Evolutionary conservation across 64 coral and sea anemone species (phyloP).

Genomic region (Acropora yongei): DNA sequence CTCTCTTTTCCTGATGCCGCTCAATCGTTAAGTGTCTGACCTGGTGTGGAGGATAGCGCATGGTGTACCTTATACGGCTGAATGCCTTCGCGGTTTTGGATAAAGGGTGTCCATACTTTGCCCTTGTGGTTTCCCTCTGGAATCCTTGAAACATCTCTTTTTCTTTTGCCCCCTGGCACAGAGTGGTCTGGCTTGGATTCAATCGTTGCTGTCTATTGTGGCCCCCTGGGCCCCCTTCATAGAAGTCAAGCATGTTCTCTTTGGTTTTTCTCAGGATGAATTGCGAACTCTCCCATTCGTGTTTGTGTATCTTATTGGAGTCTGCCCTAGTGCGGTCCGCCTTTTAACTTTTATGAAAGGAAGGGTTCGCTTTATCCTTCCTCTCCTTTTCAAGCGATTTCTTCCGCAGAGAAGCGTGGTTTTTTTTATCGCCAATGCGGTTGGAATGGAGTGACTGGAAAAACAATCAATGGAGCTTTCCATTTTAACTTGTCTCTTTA

Average conservation of each 20-base stretch:
- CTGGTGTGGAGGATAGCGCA: constrained; percentile 1
- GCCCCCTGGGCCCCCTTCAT: not conserved
- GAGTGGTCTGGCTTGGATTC: not conserved
- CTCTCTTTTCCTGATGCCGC: too few species aligned
- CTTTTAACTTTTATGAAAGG: too few species aligned
- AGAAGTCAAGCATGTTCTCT: not conserved
- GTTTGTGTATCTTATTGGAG: not conserved
- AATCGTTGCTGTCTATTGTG: not conserved
- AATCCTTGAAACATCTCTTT: not conserved
- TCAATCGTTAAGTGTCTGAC: not conserved
- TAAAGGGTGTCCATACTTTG: not conserved
- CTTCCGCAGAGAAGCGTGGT: too few species aligned
- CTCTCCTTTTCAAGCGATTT: too few species aligned
- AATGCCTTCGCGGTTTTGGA: not conserved
- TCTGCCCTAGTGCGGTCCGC: not conserved
- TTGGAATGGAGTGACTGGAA: too few species aligned
- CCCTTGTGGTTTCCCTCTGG: not conserved
- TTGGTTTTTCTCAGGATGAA: not conserved
- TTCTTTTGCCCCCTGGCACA: not conserved
- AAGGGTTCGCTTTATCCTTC: too few species aligned
- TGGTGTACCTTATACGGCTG: not conserved
- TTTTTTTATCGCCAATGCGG: too few species aligned
- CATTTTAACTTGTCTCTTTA: too few species aligned
- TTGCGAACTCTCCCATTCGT: not conserved
- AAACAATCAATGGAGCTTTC: too few species aligned